Base-by-base conservation (phyloP, 2,888 invertebrate genomes). In the Nomada goodeniana region DNA sequence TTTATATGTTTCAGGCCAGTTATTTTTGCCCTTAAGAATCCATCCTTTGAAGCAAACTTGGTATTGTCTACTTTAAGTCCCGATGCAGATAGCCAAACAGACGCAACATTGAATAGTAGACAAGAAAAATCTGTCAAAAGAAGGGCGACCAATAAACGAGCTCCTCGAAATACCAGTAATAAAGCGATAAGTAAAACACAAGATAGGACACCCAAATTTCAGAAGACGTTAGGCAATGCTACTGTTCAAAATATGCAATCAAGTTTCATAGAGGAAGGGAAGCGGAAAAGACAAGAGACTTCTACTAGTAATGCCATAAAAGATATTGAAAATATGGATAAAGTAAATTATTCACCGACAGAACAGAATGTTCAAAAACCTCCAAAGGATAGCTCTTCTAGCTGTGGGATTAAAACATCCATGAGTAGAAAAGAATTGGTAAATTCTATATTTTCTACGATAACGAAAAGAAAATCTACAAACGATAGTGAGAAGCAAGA, bases 1-100 rank as follows among this genome's bases (percentile, higher is more conserved):
- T 44, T 57, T 36, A 52, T 97, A 82, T 84, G 74, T 94, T 94
- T 84, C 89, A 96, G 96, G 87, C 98, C 98, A 7, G 95, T 97
- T 4, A 95, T 97, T 52, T 96, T 97, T 84, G 95, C 96, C 84
- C 94, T 97, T n/a, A 96, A 96, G 88, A 96, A 96, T 93, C 94
- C 95, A 26, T 96, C 96, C 64, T 97, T 97, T 93, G 97, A 98
- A 94, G 96, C 96, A 23, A 96, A 96, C 90, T 96, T 98, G 91
- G 96, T 98, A 0, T 95, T 98, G 88, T 97, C 98, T 10, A 98
- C 97, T 0, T 94, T 97, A 59, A 96, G 96, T 90, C 95, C 95
- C 5, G 95, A 96, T 75, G 86, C 88, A 50, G 94, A 93, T 42
- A 91, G 92, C 15, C 93, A 93, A 74, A 94, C 92, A 0, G 92